Evolutionary conservation across 2,797 vertebrate species (phyloP).

Genomic region (Vireo griseus): DNA sequence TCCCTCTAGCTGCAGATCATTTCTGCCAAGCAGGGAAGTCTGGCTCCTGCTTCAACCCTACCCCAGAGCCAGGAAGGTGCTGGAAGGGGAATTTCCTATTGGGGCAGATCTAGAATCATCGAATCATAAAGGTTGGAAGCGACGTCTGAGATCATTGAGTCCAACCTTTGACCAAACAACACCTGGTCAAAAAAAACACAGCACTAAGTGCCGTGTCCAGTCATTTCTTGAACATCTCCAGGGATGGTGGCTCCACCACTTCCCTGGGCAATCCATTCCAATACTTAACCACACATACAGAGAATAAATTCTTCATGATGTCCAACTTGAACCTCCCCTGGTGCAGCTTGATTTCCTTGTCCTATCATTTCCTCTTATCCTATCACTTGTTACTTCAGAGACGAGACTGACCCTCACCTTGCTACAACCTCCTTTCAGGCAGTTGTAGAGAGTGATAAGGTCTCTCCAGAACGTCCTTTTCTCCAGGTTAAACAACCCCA

Average conservation of each 20-base stretch:
- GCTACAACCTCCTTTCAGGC: neutral
- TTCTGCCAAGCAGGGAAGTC: accelerated
- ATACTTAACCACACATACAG: neutral
- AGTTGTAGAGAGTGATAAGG: neutral
- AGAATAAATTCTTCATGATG: neutral
- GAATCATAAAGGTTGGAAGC: neutral
- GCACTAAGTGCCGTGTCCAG: neutral
- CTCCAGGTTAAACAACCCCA: neutral
- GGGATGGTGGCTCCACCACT: neutral
- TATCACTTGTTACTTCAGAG: neutral
- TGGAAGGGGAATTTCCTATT: neutral
- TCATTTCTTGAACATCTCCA: neutral
- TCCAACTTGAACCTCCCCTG: neutral
- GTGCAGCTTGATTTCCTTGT: neutral
- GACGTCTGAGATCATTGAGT: neutral
- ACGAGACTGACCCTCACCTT: neutral
- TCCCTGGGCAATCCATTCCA: neutral
- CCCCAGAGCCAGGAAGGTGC: neutral
- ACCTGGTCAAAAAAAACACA: neutral
- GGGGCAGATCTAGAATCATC: neutral
- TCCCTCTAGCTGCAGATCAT: accelerated
- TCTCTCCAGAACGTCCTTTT: neutral
- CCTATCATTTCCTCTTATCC: neutral
- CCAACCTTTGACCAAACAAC: neutral
- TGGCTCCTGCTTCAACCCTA: neutral